Percentiles rank a stretch among this genome's conserved stretches.
Conservation (phyloP, 2,113 vertebrate species). For the Azemiops feae region DNA sequence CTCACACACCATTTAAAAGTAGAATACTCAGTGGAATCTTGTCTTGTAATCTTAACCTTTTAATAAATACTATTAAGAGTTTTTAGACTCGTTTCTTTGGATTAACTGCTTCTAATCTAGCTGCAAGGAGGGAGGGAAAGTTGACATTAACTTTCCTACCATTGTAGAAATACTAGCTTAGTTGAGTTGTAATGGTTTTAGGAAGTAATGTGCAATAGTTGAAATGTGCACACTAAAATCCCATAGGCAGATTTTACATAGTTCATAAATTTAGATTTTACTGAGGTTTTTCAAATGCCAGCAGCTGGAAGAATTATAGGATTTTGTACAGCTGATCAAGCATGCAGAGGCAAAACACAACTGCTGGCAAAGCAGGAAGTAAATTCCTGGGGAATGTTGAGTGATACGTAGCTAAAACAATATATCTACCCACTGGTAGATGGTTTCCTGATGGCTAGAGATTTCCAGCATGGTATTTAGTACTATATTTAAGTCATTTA, state of each 20-base stretch:
- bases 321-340: not conserved
- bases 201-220: not conserved
- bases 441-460: not conserved
- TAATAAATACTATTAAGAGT: not conserved
- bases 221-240: not conserved
- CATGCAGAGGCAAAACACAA: not conserved
- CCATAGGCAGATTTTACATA: not conserved
- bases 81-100: not conserved
- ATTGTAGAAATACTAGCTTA: not conserved
- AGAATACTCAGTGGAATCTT: not conserved
- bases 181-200: not conserved
- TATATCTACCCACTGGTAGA: not conserved
- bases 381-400: not conserved
- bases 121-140: not conserved
- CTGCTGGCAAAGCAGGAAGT: not conserved
- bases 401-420: not conserved
- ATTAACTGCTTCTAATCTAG: not conserved
- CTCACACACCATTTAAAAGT: not conserved
- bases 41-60: not conserved
- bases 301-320: not conserved
- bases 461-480: not conserved
- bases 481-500: not conserved
- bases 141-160: not conserved
- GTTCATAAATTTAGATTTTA: not conserved
- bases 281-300: not conserved